Percentiles rank a stretch among this genome's conserved stretches.
phyloP scores from a whole-genome alignment of 2,888 invertebrate genomes.

The Sesamia inferens region DNA sequence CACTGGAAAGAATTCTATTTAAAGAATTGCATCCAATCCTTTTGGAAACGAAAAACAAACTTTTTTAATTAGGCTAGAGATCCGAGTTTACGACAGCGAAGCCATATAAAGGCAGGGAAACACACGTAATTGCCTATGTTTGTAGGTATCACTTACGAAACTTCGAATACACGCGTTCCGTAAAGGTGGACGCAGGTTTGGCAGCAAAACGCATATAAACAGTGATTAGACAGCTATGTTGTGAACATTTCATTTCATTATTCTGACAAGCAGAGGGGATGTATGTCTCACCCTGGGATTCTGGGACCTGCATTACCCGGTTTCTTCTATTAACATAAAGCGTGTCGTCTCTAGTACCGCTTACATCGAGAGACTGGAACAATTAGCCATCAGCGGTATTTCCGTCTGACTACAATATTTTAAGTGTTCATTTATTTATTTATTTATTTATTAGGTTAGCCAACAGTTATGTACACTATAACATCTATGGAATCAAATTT shows the following conservation, averaged over 20 bases:
- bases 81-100: slow-evolving; percentile 47
- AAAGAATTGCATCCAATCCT: slow-evolving; percentile 52
- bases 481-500: too few relatives aligned
- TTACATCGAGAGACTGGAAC: too few relatives aligned
- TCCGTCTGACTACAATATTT: too few relatives aligned
- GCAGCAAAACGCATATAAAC: background rate
- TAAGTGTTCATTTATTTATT: too few relatives aligned
- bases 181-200: slow-evolving; percentile 10
- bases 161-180: slow-evolving; percentile 1
- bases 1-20: slow-evolving; percentile 19
- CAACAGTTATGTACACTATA: too few relatives aligned
- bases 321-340: too few relatives aligned
- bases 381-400: too few relatives aligned
- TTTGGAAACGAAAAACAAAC: slow-evolving; percentile 46
- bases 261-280: background rate
- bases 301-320: too few relatives aligned
- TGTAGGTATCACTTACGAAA: slow-evolving; percentile 28
- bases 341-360: too few relatives aligned
- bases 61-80: slow-evolving; percentile 61
- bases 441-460: too few relatives aligned
- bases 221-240: too few relatives aligned
- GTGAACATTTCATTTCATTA: background rate
- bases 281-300: too few relatives aligned
- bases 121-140: slow-evolving; percentile 56
- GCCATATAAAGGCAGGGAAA: slow-evolving; percentile 53